These are phyloP conservation scores for Syngnathus floridae DNA, from an alignment of 2,113 vertebrate genomes.

Conservation along the genomic window DNA sequence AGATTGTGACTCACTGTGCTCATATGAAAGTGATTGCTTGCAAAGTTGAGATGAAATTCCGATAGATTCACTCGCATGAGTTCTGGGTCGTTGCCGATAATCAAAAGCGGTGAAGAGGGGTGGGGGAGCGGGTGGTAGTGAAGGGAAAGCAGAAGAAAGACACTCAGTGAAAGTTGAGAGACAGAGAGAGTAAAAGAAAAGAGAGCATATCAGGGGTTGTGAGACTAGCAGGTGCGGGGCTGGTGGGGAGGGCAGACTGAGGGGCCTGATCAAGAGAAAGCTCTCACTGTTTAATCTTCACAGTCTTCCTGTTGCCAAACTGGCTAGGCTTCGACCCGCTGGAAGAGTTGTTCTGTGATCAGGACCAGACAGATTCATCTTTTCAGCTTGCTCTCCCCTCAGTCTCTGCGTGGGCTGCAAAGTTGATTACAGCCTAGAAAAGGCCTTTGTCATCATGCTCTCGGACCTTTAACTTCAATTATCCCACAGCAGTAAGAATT, in stretches of 20 bases:
- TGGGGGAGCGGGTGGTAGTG: neutral
- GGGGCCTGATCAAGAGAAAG: conserved; percentile 66
- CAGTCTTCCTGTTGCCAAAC: conserved; percentile 53
- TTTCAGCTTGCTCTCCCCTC: conserved; percentile 37
- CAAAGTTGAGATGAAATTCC: conserved; percentile 48
- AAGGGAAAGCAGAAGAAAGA: conserved; percentile 40
- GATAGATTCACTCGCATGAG: conserved; percentile 36
- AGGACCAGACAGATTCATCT: conserved; percentile 62
- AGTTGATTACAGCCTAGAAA: conserved; percentile 53
- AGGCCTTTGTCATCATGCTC: conserved; percentile 38
- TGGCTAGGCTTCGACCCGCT: conserved; percentile 53
- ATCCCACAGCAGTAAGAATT: conserved; percentile 17
- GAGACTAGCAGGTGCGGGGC: conserved; percentile 66
- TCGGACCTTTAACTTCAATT: conserved; percentile 7
- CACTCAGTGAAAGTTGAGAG: conserved; percentile 49
- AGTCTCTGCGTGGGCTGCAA: conserved; percentile 58
- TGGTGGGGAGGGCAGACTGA: conserved; percentile 40
- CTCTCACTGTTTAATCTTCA: conserved; percentile 70
- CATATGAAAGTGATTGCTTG: conserved; percentile 32
- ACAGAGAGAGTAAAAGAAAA: conserved; percentile 24
- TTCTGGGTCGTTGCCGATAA: conserved; percentile 48
- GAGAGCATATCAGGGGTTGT: conserved; percentile 50
- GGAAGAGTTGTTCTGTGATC: conserved; percentile 62
- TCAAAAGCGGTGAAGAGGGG: conserved; percentile 48
- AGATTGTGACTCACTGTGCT: conserved; percentile 18